Percentiles rank a stretch among this genome's conserved stretches.
Conservation (phyloP, 92 coral and sea anemone species). For the Heliopora coerulea region DNA sequence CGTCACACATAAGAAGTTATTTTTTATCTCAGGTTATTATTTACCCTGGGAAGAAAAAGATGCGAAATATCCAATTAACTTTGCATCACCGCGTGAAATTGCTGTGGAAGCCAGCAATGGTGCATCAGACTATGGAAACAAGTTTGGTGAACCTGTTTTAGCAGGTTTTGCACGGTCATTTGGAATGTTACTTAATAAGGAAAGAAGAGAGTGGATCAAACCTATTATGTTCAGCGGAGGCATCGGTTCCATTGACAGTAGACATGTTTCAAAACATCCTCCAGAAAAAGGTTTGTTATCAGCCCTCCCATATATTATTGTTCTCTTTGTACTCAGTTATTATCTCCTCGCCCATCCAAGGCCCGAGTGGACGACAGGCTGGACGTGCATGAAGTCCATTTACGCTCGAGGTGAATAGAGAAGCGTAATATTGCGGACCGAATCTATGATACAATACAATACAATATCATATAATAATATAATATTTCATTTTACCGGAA, state of each 20-base stretch:
- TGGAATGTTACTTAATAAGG: slow-evolving; percentile 82
- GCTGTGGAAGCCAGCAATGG: slow-evolving; percentile 97
- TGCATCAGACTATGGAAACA: slow-evolving; percentile 97
- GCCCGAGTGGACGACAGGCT: too few species aligned
- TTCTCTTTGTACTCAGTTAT: background rate
- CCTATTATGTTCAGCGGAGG: slow-evolving; percentile 99
- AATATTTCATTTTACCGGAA: too few species aligned
- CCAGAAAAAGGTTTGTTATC: slow-evolving; percentile 73
- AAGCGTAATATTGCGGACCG: too few species aligned
- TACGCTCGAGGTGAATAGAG: too few species aligned
- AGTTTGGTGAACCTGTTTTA: slow-evolving; percentile 98
- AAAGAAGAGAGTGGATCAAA: slow-evolving; percentile 94
- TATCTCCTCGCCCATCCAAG: too few species aligned
- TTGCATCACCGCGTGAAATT: slow-evolving; percentile 85
- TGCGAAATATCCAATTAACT: slow-evolving; percentile 75
- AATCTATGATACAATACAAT: too few species aligned
- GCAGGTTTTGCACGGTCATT: slow-evolving; percentile 94
- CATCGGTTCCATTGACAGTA: slow-evolving; percentile 73
- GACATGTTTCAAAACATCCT: slow-evolving; percentile 57
- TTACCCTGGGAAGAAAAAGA: slow-evolving; percentile 89
- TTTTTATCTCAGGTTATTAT: slow-evolving; percentile 63
- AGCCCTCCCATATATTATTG: too few species aligned
- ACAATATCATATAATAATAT: too few species aligned
- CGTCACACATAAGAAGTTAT: background rate
- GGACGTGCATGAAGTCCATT: too few species aligned